Conservation (phyloP, 2,113 vertebrate genomes). For the Salvator merianae region DNA sequence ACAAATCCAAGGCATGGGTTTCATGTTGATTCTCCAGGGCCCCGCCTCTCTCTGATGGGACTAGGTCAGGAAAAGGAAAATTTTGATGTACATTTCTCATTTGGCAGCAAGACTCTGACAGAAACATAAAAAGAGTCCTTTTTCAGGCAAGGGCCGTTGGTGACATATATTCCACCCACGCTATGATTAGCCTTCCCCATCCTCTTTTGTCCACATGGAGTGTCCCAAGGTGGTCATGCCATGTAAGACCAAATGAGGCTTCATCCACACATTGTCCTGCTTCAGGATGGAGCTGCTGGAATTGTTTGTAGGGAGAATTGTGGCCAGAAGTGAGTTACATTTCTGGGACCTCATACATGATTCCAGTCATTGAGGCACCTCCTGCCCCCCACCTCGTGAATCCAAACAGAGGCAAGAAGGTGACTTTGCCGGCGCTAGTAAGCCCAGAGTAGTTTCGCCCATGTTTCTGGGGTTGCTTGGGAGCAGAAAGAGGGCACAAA, state of each 20-base stretch:
- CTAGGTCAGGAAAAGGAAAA: neutral
- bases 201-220: neutral
- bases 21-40: neutral
- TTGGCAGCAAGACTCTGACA: neutral
- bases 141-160: neutral
- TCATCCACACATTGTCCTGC: too few relatives aligned
- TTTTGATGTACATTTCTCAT: neutral
- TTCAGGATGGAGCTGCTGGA: too few relatives aligned
- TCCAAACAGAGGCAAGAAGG: too few relatives aligned
- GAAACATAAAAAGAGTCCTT: neutral
- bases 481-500: neutral
- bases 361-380: too few relatives aligned
- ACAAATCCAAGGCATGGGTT: neutral
- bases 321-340: too few relatives aligned
- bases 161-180: neutral
- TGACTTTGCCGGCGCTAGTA: too few relatives aligned
- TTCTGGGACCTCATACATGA: too few relatives aligned
- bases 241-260: slow-evolving; percentile 8
- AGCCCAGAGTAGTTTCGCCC: too few relatives aligned
- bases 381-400: too few relatives aligned
- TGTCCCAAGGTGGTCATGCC: neutral
- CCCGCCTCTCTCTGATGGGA: neutral
- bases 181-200: neutral
- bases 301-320: too few relatives aligned
- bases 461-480: too few relatives aligned